Evolutionary conservation across 2,113 vertebrate genomes (phyloP).

Genomic region (Ariopsis seemanni): DNA sequence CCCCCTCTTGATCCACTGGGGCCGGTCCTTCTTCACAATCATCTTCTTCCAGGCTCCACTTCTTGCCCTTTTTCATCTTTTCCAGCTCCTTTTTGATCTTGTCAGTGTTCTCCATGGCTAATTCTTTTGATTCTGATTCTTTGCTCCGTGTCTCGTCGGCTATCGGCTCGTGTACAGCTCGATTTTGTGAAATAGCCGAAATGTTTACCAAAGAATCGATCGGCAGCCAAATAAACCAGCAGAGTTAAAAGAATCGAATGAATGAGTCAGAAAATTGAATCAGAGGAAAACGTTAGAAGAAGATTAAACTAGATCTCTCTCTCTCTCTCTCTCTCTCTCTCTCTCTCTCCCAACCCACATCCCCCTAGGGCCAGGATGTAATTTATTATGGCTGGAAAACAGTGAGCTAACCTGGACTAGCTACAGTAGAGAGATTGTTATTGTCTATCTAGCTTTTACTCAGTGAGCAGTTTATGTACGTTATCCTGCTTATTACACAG

Average conservation of each 20-base stretch:
- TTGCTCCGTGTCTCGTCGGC: no score
- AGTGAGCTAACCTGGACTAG: not conserved
- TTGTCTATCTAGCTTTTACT: no score
- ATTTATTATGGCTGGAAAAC: not conserved
- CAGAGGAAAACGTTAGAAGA: no score
- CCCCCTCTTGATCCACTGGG: slow-evolving; percentile 76
- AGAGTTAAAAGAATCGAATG: not conserved
- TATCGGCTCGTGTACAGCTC: no score
- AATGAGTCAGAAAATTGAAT: not conserved
- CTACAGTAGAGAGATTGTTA: not conserved
- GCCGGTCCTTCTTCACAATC: slow-evolving; percentile 81
- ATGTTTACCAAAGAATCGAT: not conserved
- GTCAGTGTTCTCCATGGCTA: slow-evolving; percentile 92
- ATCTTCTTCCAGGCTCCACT: slow-evolving; percentile 98
- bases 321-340: no score
- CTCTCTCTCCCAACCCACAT: no score
- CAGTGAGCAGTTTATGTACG: not conserved
- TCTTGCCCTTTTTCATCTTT: slow-evolving; percentile 98
- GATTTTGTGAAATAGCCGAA: not conserved
- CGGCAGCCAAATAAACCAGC: not conserved
- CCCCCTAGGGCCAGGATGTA: no score
- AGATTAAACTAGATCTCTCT: no score
- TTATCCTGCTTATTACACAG: no score
- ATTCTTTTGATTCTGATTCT: not conserved
- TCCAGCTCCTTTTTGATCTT: slow-evolving; percentile 96